Evolutionary conservation across 1,140 invertebrate species (phyloP).

Genomic region (Brachionus rotundiformis): DNA sequence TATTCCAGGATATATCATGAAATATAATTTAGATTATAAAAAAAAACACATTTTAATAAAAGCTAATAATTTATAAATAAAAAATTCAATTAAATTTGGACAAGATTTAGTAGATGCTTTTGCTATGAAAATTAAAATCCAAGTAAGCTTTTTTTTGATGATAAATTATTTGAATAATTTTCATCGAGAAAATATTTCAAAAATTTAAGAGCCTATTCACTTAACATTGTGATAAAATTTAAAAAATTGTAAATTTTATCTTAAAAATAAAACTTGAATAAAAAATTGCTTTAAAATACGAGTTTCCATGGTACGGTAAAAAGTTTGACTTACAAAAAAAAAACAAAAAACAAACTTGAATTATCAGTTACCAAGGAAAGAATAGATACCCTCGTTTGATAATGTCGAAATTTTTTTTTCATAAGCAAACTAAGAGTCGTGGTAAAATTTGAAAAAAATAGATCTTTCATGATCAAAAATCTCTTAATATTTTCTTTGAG

Average conservation of each 20-base stretch:
- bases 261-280: slow-evolving; percentile 9
- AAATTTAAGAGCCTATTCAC: slow-evolving; percentile 2
- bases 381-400: background rate
- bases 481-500: slow-evolving; percentile 2
- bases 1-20: too few relatives aligned
- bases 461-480: background rate
- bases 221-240: slow-evolving; percentile 8
- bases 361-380: slow-evolving; percentile 1
- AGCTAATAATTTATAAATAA: too few relatives aligned
- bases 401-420: background rate
- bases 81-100: too few relatives aligned
- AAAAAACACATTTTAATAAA: too few relatives aligned
- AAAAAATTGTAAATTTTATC: slow-evolving; percentile 21
- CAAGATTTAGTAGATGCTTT: too few relatives aligned
- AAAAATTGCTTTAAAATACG: background rate
- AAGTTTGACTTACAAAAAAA: background rate
- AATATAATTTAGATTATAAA: too few relatives aligned
- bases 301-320: background rate
- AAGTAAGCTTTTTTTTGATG: slow-evolving; percentile 4
- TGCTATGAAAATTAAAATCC: too few relatives aligned
- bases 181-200: background rate
- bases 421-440: background rate
- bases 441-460: background rate
- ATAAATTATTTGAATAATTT: background rate
- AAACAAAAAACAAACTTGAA: background rate